These are phyloP conservation scores for Eudemis profundana DNA, from an alignment of 2,888 invertebrate genomes.

Conservation along the genomic window DNA sequence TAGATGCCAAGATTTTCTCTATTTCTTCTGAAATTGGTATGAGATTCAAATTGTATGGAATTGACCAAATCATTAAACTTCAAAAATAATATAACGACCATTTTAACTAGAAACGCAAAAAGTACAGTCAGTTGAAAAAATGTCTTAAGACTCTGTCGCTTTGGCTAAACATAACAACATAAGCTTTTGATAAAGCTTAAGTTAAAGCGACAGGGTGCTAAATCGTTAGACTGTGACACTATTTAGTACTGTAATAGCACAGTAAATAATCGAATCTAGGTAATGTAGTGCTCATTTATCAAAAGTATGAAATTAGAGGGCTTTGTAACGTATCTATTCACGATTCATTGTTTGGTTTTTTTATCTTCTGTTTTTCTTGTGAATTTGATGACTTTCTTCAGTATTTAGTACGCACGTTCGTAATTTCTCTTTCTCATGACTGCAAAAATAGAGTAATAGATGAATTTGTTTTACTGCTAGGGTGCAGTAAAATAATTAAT, in stretches of 20 bases:
- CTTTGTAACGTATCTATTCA: conserved; percentile 32
- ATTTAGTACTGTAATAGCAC: conserved; percentile 57
- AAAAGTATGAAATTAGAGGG: conserved; percentile 47
- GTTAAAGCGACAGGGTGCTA: conserved; percentile 16
- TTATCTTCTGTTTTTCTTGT: not conserved
- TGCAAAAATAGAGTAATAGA: no score
- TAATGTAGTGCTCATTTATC: conserved; percentile 53
- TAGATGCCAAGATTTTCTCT: not conserved
- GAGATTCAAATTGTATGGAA: not conserved
- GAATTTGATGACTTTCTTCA: conserved; percentile 27
- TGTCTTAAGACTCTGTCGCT: conserved; percentile 3
- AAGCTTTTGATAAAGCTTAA: not conserved
- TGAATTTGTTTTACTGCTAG: no score
- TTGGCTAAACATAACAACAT: not conserved
- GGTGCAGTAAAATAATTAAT: no score
- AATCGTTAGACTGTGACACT: conserved; percentile 39
- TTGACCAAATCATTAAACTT: conserved; percentile 28
- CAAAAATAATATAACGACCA: conserved; percentile 27
- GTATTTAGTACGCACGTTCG: conserved; percentile 9
- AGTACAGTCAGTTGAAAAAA: conserved; percentile 1
- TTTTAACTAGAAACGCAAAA: conserved; percentile 30
- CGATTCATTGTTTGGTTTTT: not conserved
- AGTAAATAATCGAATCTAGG: conserved; percentile 48
- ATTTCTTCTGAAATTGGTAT: conserved; percentile 11
- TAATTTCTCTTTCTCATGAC: not conserved